Evolutionary conservation across 2,888 invertebrate species (phyloP), one percentile per base, ranked within the genome.

Genomic region (Catocala sponsa): DNA sequence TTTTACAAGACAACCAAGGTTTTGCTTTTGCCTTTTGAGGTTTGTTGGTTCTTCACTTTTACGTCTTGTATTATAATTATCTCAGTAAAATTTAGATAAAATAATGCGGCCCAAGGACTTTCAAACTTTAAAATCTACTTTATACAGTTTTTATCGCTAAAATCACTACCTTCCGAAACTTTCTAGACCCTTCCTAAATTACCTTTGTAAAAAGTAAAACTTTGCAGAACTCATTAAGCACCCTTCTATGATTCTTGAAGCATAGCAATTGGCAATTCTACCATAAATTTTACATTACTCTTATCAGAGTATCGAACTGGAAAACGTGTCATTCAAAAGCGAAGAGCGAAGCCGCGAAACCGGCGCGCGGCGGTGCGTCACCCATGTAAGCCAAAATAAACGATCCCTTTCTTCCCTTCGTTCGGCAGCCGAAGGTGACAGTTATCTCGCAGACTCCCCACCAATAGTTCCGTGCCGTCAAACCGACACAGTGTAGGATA

Each of bases 391-490:
- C 68, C 60, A 48, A 60, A 73, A 75, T 67, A 71, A 67, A 77
- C 59, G 77, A 71, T 63, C 64, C 58, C 47, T 65, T 65, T 67
- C 59, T 75, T 68, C 54, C 48, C 47, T 51, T 49, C 38, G 59
- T 43, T 63, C 46, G 53, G 12, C 13, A 58, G 53, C 47, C 35
- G 44, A 59, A 75, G 74, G 59, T 71, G 77, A 77, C 77, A 74
- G 65, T 65, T 65, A 71, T 71, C 70, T 68, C 47, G 13, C 64
- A 51, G 53, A 35, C 66, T 62, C 54, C 63, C 65, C 59, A 38
- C 57, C 74, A 68, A 71, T 71, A 74, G 71, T 66, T 61, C 44
- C 62, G 42, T 51, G 57, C 57, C 62, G 70, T 74, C 73, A 76
- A 64, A 54, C 53, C 42, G 50, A 55, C 64, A 63, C 55, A 38